A percentile compares a stretch with the other conserved stretches of the same genome.
phyloP scores from a whole-genome alignment of 2,888 invertebrate genomes.

The Oxytorus armatus region DNA sequence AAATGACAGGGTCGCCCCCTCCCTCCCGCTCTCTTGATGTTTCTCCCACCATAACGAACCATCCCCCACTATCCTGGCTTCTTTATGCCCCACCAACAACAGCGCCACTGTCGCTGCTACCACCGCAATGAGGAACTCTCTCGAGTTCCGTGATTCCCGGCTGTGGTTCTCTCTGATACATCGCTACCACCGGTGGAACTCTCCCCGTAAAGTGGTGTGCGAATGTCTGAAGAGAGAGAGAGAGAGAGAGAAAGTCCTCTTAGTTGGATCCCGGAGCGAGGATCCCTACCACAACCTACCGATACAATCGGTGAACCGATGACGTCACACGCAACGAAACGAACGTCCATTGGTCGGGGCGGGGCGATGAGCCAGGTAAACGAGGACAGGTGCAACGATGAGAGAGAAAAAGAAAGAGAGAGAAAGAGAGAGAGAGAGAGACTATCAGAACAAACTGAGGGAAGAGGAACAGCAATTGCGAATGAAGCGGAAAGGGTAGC shows the following conservation, averaged over 20 bases:
- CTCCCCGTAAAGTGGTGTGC: constrained; percentile 71
- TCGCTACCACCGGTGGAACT: constrained; percentile 70
- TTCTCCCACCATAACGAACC: constrained; percentile 40
- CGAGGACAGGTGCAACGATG: constrained; percentile 79
- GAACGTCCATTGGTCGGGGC: constrained; percentile 81
- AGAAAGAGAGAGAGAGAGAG: constrained; percentile 44
- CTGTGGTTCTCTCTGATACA: constrained; percentile 19
- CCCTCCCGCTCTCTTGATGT: constrained; percentile 25
- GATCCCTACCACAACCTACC: constrained; percentile 78
- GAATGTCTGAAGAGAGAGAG: constrained; percentile 61
- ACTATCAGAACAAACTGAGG: constrained; percentile 20
- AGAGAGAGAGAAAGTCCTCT: constrained; percentile 84
- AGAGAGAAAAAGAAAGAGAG: constrained; percentile 49
- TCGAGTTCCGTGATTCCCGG: constrained; percentile 46
- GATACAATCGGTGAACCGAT: constrained; percentile 77
- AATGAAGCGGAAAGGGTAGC: neutral
- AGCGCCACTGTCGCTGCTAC: constrained; percentile 40
- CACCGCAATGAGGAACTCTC: constrained; percentile 54
- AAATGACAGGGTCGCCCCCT: constrained; percentile 28
- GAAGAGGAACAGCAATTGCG: constrained; percentile 15
- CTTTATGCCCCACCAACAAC: constrained; percentile 45
- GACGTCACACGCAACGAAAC: constrained; percentile 76
- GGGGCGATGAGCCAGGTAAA: constrained; percentile 78
- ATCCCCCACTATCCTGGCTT: constrained; percentile 32
- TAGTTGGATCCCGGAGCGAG: constrained; percentile 76